Base-by-base conservation (phyloP, 2,797 vertebrate genomes). In the Sphenodon punctatus region DNA sequence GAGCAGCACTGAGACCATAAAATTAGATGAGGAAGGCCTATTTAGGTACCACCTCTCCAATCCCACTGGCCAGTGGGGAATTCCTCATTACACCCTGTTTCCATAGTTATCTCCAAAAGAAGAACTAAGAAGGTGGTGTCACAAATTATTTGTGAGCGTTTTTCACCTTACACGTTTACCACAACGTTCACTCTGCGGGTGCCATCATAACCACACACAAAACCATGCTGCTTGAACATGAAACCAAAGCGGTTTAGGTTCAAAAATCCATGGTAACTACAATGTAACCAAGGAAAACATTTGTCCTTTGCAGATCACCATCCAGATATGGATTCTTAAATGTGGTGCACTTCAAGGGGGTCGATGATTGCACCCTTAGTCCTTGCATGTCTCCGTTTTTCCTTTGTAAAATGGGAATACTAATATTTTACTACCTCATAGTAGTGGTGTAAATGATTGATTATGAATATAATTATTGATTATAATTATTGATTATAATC, bases 261-360 rank as follows among this genome's bases (percentile, higher is more conserved):
- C 75, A 9, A 73, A 51, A 2, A 51, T 74, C 49, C 42, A 39
- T 0, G 43, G 23, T 4, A 69, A 48, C 65, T 67, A 45, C 34
- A 78, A 45, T 11, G 9, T 13, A 53, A 23, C 16, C 61, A 5
- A 71, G 76, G n/a, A 4, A 65, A 22, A 36, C 13, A 15, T 4
- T 34, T 46, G 8, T 36, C 34, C 78, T 80, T 30, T 56, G 58
- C 42, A 65, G n/a, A 58, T 43, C 56, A 30, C 1, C 68, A 59
- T 1, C 0, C 0, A 48, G 15, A 71, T 77, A 67, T 4, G 3
- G 32, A 75, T 16, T 39, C 60, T 41, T 15, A n/a, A n/a, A n/a
- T n/a, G 5, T 1, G 10, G 73, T 41, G 68, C 27, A 71, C 36
- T 43, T 66, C 4, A 69, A 38, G 70, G n/a, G n/a, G n/a, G n/a